Conservation (phyloP, 1,140 invertebrate genomes). For the Heterodera carotae region DNA sequence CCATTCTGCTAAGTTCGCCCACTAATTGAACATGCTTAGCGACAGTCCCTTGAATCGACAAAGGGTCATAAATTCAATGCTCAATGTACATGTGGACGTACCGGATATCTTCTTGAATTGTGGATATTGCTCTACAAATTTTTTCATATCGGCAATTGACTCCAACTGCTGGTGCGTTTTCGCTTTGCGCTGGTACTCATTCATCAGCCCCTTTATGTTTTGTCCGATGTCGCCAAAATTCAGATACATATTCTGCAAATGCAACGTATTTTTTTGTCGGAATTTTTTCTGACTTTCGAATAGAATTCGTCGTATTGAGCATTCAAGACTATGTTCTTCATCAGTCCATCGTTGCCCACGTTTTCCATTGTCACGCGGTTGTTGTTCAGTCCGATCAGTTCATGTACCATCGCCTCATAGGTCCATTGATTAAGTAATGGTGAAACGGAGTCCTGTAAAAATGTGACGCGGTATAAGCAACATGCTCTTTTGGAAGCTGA, state of each 20-base stretch:
- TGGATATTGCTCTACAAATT: slow-evolving; percentile 96
- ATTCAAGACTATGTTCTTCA: slow-evolving; percentile 85
- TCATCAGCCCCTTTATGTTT: slow-evolving; percentile 94
- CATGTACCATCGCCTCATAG: slow-evolving; percentile 99
- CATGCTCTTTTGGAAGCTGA: no score
- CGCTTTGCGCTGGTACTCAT: slow-evolving; percentile 92
- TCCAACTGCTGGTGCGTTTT: slow-evolving; percentile 92
- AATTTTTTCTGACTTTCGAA: slow-evolving; percentile 73
- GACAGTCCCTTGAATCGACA: slow-evolving; percentile 74
- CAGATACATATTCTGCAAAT: slow-evolving; percentile 81
- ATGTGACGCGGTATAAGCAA: no score
- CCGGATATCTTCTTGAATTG: slow-evolving; percentile 99
- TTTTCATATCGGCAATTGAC: slow-evolving; percentile 97
- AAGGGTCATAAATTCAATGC: neutral
- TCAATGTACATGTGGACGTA: neutral
- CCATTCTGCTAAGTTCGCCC: slow-evolving; percentile 84
- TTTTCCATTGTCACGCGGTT: slow-evolving; percentile 87
- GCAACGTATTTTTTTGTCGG: slow-evolving; percentile 11
- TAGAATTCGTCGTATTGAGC: slow-evolving; percentile 97
- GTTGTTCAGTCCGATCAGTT: slow-evolving; percentile 88
- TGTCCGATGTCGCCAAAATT: slow-evolving; percentile 98
- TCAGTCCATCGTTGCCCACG: slow-evolving; percentile 72
- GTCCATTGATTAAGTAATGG: slow-evolving; percentile 99
- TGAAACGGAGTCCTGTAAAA: slow-evolving; percentile 80
- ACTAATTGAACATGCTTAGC: slow-evolving; percentile 95